Percentiles rank a stretch among this genome's conserved stretches.
Evolutionary conservation across 2,113 vertebrate species (phyloP).

Genomic region (Stegastes partitus): DNA sequence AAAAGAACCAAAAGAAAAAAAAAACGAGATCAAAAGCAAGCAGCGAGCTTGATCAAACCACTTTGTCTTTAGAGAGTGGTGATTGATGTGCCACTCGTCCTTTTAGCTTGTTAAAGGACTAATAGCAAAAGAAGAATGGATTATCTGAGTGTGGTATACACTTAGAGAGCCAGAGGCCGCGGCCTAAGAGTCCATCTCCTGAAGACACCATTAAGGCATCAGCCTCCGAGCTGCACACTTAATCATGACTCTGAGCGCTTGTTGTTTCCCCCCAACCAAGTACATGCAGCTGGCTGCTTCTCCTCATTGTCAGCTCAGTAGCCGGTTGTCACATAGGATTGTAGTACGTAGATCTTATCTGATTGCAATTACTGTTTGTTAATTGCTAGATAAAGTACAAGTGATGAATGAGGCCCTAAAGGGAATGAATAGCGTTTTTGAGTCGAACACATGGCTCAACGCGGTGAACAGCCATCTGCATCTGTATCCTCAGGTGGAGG

Average conservation of each 20-base stretch:
- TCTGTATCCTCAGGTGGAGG: constrained; percentile 61
- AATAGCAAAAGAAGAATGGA: constrained; percentile 71
- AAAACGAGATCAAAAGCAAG: constrained; percentile 67
- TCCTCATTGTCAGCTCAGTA: constrained; percentile 54
- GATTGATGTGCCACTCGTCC: constrained; percentile 74
- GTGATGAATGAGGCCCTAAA: constrained; percentile 59
- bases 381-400: constrained; percentile 72
- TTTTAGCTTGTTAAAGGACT: constrained; percentile 67
- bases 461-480: constrained; percentile 40
- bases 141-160: constrained; percentile 69
- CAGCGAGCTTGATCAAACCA: constrained; percentile 61
- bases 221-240: constrained; percentile 64
- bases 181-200: constrained; percentile 63
- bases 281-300: constrained; percentile 56
- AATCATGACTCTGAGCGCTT: constrained; percentile 67
- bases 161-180: constrained; percentile 63
- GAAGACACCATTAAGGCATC: constrained; percentile 70
- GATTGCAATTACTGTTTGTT: constrained; percentile 79
- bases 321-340: constrained; percentile 60
- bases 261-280: constrained; percentile 42
- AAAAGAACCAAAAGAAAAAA: constrained; percentile 31
- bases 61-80: constrained; percentile 63
- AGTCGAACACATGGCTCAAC: constrained; percentile 38
- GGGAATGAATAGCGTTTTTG: constrained; percentile 48
- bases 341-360: constrained; percentile 59